Evolutionary conservation across 2,888 invertebrate species (phyloP).

Genomic region (Meandrusa payeni): DNA sequence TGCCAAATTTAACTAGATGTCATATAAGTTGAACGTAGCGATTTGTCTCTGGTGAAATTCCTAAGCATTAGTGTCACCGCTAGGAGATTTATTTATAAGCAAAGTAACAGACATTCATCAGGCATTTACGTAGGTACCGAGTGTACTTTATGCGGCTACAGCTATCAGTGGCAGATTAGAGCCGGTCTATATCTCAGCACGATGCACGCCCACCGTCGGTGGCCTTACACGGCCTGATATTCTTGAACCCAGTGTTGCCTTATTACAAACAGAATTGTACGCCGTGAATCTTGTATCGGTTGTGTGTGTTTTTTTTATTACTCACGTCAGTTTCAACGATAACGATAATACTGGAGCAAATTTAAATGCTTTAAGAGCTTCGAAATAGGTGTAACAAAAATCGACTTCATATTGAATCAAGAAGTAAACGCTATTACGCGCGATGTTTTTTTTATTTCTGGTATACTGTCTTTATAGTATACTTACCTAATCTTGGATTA

Average conservation of each 20-base stretch:
- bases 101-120: conserved; percentile 31
- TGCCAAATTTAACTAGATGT: neutral
- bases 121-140: conserved; percentile 37
- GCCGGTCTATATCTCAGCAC: conserved; percentile 45
- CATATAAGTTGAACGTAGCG: neutral
- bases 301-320: conserved; percentile 16
- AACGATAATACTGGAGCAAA: conserved; percentile 3
- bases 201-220: conserved; percentile 52
- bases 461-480: no score
- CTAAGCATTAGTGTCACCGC: conserved; percentile 17
- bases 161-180: conserved; percentile 62
- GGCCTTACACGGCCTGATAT: conserved; percentile 39
- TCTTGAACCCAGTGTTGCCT: conserved; percentile 20
- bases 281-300: conserved; percentile 16
- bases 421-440: no score
- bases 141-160: conserved; percentile 53
- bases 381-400: no score
- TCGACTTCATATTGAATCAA: no score
- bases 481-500: no score
- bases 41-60: conserved; percentile 18
- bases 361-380: no score
- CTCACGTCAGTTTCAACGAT: conserved; percentile 9
- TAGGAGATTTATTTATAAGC: conserved; percentile 14
- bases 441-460: no score
- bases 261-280: conserved; percentile 18